Conservation (phyloP, 2,797 vertebrate genomes). For the Crocodylus rhombifer region DNA sequence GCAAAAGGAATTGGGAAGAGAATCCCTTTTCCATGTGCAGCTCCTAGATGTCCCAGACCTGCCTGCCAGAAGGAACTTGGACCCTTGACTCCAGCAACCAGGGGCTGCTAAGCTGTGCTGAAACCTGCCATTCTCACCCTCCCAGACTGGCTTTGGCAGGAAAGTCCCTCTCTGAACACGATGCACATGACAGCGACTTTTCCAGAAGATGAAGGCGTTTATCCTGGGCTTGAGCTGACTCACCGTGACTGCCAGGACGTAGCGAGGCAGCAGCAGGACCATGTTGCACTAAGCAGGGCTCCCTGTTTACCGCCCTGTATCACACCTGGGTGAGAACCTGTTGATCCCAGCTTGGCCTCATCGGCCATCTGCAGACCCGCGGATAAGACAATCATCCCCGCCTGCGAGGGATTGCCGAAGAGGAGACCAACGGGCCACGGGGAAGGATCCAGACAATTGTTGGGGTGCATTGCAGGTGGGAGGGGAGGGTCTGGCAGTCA, state of each 20-base stretch:
- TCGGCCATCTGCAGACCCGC: too few species aligned
- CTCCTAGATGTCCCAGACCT: not conserved
- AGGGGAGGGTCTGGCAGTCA: not conserved
- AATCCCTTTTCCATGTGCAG: not conserved
- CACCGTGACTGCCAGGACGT: not conserved
- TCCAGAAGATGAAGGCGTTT: not conserved
- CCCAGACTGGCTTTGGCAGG: not conserved
- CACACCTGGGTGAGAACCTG: too few species aligned
- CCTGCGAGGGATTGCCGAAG: not conserved
- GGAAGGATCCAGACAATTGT: not conserved
- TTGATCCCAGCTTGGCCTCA: too few species aligned
- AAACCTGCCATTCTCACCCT: not conserved
- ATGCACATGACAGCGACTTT: not conserved
- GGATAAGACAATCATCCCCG: too few species aligned
- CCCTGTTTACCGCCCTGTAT: not conserved
- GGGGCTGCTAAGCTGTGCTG: too few species aligned
- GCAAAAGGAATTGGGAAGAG: not conserved
- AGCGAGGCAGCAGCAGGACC: not conserved
- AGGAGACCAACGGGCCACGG: not conserved
- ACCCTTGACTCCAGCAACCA: not conserved
- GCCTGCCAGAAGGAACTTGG: not conserved
- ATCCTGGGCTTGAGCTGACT: not conserved
- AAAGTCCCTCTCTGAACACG: too few species aligned
- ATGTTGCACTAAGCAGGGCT: not conserved
- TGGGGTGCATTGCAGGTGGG: not conserved